Evolutionary conservation across 2,113 vertebrate genomes (phyloP), one percentile per base, ranked within the genome.

Genomic region (Aplodontia rufa): DNA sequence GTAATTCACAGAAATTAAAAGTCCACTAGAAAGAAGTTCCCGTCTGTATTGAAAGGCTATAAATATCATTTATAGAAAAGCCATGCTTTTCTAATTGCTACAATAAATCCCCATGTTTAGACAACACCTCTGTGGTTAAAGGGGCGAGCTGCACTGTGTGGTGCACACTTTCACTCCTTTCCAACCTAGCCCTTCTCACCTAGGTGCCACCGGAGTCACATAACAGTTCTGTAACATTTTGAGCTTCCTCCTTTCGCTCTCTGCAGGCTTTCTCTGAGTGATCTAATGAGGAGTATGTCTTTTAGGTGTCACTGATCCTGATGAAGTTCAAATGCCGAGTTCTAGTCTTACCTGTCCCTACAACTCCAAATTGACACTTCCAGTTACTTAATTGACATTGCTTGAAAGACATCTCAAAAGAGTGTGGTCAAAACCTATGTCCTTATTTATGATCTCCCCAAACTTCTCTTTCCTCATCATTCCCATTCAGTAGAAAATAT

Each of bases 1-100:
- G 14, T 78, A 58, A 89, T 53, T 76, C 51, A 83, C 62, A 28
- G 72, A 96, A 79, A 90, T 85, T 75, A 76, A 76, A 87, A 79
- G 74, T 71, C 28, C 22, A 37, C 42, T 90, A 42, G 45, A 55
- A 89, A 64, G 69, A 42, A 62, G 11, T 62, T 72, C 24, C 1
- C 24, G 11, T 62, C 28, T 93, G 19, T 90, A 40, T 22, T 80
- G 66, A 95, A 69, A 85, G 72, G 22, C 7, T n/a, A 83, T 64
- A 92, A 82, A 68, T 93, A 91, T 17, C 10, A 55, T 64, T 88
- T 71, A 60, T 60, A 13, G 42, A 92, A 84, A 81, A 72, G 5
- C 28, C 40, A 45, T 79, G 24, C 14, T 91, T 95, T 93, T 90
- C 42, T 85, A 69, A 68, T 51, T 84, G 47, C 3, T 28, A 37